These are phyloP conservation scores for Parnassius glacialis DNA, from an alignment of 2,888 invertebrate species.

Conservation along the genomic window DNA sequence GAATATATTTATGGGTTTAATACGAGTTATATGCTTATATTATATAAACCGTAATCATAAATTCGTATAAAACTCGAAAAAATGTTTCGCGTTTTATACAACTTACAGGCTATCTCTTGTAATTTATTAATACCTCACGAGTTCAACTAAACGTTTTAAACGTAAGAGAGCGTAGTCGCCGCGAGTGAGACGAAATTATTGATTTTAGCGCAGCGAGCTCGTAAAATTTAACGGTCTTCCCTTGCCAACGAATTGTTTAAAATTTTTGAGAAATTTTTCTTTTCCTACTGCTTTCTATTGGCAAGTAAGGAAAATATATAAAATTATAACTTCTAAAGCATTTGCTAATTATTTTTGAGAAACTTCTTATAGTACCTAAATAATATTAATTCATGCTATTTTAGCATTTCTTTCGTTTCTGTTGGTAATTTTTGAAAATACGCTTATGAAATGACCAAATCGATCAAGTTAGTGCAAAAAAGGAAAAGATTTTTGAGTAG, in stretches of 20 bases:
- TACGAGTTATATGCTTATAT: no score
- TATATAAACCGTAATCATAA: no score
- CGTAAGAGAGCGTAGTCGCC: constrained; percentile 31
- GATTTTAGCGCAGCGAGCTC: constrained; percentile 63
- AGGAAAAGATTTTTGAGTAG: no score
- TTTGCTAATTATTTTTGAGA: no score
- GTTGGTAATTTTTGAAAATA: no score
- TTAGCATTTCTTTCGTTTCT: no score
- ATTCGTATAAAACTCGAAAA: neutral
- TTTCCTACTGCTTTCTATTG: constrained; percentile 1
- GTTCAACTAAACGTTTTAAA: constrained; percentile 1
- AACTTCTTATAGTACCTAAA: no score
- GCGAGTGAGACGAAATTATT: constrained; percentile 66
- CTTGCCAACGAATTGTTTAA: constrained; percentile 57
- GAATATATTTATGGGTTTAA: no score
- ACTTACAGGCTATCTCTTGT: neutral
- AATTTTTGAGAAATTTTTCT: constrained; percentile 31
- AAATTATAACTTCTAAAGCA: no score
- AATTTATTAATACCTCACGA: constrained; percentile 1
- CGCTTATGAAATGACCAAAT: no score
- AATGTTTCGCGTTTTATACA: neutral
- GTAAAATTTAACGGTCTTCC: constrained; percentile 65
- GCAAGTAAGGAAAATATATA: neutral
- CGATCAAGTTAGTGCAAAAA: no score
- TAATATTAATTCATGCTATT: no score